Percentiles rank a stretch among this genome's conserved stretches.
phyloP scores from a whole-genome alignment of 2,888 invertebrate species.

The Belgica antarctica region DNA sequence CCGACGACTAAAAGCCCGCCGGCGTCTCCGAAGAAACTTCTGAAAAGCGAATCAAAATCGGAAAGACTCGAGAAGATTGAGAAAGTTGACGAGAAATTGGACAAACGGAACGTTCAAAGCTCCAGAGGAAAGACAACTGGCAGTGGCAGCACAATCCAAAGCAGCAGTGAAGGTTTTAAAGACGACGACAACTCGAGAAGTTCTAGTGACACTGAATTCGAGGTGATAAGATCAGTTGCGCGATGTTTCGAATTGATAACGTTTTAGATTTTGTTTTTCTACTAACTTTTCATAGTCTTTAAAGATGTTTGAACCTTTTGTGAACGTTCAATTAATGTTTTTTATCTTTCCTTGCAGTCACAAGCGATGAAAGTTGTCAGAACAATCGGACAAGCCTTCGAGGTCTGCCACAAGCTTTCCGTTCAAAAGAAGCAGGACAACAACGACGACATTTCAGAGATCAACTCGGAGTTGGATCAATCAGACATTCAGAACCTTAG shows the following conservation, averaged over 20 bases:
- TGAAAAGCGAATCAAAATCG: not conserved
- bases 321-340: slow-evolving; percentile 46
- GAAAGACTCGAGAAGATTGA: slow-evolving; percentile 23
- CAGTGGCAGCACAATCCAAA: slow-evolving; percentile 35
- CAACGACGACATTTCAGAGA: slow-evolving; percentile 54
- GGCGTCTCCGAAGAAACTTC: slow-evolving; percentile 45
- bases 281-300: not conserved
- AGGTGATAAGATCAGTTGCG: slow-evolving; percentile 48
- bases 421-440: slow-evolving; percentile 59
- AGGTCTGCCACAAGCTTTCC: slow-evolving; percentile 96
- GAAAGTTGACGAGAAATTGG: slow-evolving; percentile 29
- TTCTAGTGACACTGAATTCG: slow-evolving; percentile 49
- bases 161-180: slow-evolving; percentile 16
- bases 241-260: not conserved
- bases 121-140: slow-evolving; percentile 1
- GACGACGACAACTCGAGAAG: slow-evolving; percentile 21
- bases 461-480: slow-evolving; percentile 53
- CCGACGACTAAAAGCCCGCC: slow-evolving; percentile 28
- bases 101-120: not conserved
- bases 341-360: slow-evolving; percentile 64
- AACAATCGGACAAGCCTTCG: slow-evolving; percentile 98
- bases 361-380: slow-evolving; percentile 98
- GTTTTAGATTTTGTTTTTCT: not conserved
- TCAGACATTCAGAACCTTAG: slow-evolving; percentile 53
- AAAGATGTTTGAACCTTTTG: slow-evolving; percentile 39